phyloP scores from a whole-genome alignment of 2,797 vertebrate species.

The Argyrosomus regius region DNA sequence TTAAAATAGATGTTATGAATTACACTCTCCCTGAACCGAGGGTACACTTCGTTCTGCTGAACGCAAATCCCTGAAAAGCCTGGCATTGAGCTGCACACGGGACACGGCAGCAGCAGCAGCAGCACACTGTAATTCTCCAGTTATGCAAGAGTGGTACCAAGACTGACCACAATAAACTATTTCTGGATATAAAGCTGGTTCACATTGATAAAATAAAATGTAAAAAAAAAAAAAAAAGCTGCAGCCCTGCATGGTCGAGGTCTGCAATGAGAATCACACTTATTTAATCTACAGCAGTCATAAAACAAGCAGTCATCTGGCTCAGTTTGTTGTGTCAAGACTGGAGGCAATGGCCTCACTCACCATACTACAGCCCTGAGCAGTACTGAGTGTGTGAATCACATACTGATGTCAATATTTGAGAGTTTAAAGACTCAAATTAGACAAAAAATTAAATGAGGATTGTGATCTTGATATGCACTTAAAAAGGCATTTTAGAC shows the following conservation, averaged over 20 bases:
- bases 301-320: slow-evolving; percentile 37
- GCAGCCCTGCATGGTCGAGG: slow-evolving; percentile 8
- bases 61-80: slow-evolving; percentile 53
- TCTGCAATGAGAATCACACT: slow-evolving; percentile 15
- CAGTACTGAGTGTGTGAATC: not conserved
- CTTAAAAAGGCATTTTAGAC: not conserved
- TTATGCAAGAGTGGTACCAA: slow-evolving; percentile 72
- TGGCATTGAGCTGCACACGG: slow-evolving; percentile 45
- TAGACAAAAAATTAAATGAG: too few species aligned
- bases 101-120: slow-evolving; percentile 33
- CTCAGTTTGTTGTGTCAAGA: slow-evolving; percentile 25
- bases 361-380: not conserved
- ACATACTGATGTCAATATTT: not conserved
- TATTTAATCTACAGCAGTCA: slow-evolving; percentile 24
- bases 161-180: slow-evolving; percentile 66
- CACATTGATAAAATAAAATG: slow-evolving; percentile 23
- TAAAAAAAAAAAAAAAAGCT: slow-evolving; percentile 3
- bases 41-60: slow-evolving; percentile 48
- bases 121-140: slow-evolving; percentile 64
- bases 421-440: too few species aligned
- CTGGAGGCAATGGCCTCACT: not conserved
- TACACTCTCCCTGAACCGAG: not conserved
- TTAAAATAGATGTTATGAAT: not conserved
- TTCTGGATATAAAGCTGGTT: slow-evolving; percentile 55
- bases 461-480: not conserved